Evolutionary conservation across 2,888 invertebrate species (phyloP), one percentile per base, ranked within the genome.

Genomic region (Gymnosoma rotundatum): DNA sequence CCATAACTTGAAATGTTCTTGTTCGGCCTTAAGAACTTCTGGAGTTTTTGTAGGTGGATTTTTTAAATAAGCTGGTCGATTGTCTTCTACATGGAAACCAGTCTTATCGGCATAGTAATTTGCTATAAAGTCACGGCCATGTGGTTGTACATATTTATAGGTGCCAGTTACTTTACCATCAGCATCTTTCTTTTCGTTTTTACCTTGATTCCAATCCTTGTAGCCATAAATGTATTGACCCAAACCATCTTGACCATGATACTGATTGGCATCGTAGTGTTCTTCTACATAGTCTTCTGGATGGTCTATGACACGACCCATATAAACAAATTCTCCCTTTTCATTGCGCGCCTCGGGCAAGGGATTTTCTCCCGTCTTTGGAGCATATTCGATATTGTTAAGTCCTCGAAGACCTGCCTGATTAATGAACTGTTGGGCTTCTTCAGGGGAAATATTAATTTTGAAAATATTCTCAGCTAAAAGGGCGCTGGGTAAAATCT

Each of bases 11-110:
- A 95, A 94, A 90, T 95, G 95, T 73, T 94, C 95, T 67, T 95
- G 93, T 85, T 95, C 94, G 45, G 96, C 96, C 18, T 94, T 94
- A 80, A 93, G 93, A 5, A 96, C 96, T 83, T 94, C 96, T 0
- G 95, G 95, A 0, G 95, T 94, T 89, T 96, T 96, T 86, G 94
- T 94, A 14, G 94, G 94, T 0, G 94, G 95, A 89, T 93, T 92
- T 72, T 95, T 94, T 67, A 93, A 93, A 67, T 94, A 93, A 88
- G 94, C 94, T 16, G 95, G 95, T 3, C 95, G 92, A 90, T 96
- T 96, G 89, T 96, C 96, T 81, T 95, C 94, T 86, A 96, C 96
- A 92, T 96, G 96, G 93, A 96, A 96, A n/a, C 96, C 96, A 86
- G 94, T 93, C 86, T 94, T 94, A 89, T 96, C 95, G 80, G 96